phyloP scores from a whole-genome alignment of 2,888 invertebrate species.

The Hartigia nigra region DNA sequence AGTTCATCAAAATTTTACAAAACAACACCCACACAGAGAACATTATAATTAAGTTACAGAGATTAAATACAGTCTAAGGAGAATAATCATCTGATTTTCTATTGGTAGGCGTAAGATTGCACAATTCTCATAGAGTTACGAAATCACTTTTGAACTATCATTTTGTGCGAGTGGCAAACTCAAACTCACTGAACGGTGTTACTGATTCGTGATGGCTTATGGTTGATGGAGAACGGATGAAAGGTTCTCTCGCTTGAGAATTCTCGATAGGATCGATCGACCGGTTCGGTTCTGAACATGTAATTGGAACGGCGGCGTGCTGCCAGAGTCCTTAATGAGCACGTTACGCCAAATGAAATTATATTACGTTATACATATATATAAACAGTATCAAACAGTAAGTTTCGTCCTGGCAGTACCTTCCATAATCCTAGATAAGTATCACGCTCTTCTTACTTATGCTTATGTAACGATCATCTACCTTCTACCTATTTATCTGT shows the following conservation, averaged over 20 bases:
- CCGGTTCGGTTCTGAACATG: conserved; percentile 15
- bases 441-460: background rate
- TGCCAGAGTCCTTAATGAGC: conserved; percentile 23
- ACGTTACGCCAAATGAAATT: conserved; percentile 21
- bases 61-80: background rate
- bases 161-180: background rate
- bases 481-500: background rate
- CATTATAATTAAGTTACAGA: background rate
- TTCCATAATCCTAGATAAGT: background rate
- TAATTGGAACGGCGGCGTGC: conserved; percentile 27
- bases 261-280: conserved; percentile 14
- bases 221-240: background rate
- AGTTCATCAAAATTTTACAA: background rate
- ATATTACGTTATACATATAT: conserved; percentile 7
- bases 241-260: background rate
- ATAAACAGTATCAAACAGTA: background rate
- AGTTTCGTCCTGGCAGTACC: background rate
- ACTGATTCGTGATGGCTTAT: background rate
- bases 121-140: background rate
- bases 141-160: background rate
- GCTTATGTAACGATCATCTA: background rate
- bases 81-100: background rate
- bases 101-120: background rate
- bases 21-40: background rate
- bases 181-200: background rate